Evolutionary conservation across 1,140 invertebrate species (phyloP), one percentile per base, ranked within the genome.

Genomic region (Caerostris extrusa): DNA sequence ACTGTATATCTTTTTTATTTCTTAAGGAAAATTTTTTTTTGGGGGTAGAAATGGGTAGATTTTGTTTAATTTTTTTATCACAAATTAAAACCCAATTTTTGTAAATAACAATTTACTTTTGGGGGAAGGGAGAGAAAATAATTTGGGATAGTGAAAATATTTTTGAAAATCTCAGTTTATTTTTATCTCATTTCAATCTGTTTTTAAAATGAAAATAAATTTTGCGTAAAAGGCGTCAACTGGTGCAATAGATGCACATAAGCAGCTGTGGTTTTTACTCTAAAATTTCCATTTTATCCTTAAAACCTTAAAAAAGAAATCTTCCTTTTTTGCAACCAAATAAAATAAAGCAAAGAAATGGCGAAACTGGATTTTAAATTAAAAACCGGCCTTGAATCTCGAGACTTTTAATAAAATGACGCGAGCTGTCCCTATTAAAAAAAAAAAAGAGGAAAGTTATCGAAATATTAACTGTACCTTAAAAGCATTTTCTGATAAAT

Each of bases 361-460:
- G 34, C 5, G 53, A 77, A 77, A 77, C 71, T 77, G 71, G 71
- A 77, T 77, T 77, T 77, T 34, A 77, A 77, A 77, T 77, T 77
- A 77, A 77, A 77, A 77, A 12, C 50, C 53, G 71, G 12, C 71
- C 71, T 77, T 77, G 71, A 77, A 53, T 77, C 50, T 2, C 50
- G 71, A 50, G 71, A 12, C 71, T 50, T 77, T 50, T 50, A 53
- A 77, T 71, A 77, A 50, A 53, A 77, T 77, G 10, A 5, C 53
- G 71, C 5, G 71, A 77, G 34, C 53, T 53, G 71, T 34, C 34
- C 53, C 71, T 12, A 5, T 77, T 50, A 77, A 53, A 53, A 77
- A 19, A 5, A n/a, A n/a, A 34, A 34, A 34, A 34, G 34, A 67
- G n/a, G 53, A 50, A 77, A 53, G 7, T 77, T 77, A 77, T 77